Evolutionary conservation across 2,888 invertebrate genomes (phyloP).

Genomic region (Idaea straminata): DNA sequence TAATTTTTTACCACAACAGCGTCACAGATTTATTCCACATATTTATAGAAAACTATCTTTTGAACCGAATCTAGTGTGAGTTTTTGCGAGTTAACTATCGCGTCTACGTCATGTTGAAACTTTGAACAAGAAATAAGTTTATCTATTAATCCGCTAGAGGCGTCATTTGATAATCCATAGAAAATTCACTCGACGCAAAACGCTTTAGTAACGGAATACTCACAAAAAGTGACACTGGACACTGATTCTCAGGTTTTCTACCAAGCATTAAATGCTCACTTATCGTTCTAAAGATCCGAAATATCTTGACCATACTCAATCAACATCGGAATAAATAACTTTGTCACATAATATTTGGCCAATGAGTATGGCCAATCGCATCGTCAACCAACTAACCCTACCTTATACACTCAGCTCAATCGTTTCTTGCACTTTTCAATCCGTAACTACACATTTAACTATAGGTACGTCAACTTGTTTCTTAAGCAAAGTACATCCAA

Average conservation of each 20-base stretch:
- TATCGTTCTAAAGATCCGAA: background rate
- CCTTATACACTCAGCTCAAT: background rate
- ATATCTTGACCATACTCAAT: background rate
- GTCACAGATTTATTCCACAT: background rate
- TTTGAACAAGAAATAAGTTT: background rate
- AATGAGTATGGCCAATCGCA: background rate
- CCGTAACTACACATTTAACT: background rate
- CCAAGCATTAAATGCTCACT: background rate
- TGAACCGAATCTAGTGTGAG: background rate
- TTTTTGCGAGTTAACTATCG: background rate
- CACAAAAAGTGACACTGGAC: background rate
- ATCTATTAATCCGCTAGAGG: background rate
- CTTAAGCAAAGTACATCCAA: background rate
- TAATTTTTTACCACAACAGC: slow-evolving; percentile 2
- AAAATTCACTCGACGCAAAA: background rate
- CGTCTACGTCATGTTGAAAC: background rate
- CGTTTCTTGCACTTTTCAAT: background rate
- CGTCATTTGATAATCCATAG: background rate
- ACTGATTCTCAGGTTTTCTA: background rate
- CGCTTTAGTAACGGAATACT: background rate
- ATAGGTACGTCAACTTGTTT: background rate
- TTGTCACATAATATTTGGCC: slow-evolving; percentile 1
- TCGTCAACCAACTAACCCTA: background rate
- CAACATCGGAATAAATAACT: background rate
- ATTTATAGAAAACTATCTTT: slow-evolving; percentile 19